phyloP scores from a whole-genome alignment of 2,113 vertebrate species.

The Sterrhoptilus dennistouni region DNA sequence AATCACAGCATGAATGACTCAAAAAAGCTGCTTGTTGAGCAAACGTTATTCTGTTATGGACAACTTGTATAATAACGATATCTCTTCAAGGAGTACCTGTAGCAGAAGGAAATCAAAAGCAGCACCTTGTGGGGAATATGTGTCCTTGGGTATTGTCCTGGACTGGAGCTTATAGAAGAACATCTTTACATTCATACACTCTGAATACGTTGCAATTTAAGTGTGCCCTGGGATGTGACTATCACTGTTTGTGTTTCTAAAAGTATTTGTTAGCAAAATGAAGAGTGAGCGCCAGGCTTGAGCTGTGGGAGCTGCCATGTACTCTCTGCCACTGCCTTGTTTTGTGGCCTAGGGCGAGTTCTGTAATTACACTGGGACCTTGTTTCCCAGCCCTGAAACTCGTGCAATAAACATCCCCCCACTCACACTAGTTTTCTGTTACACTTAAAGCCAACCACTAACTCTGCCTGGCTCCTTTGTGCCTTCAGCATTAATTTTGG shows the following conservation, averaged over 20 bases:
- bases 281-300: rapidly evolving
- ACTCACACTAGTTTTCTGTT: slow-evolving; percentile 2
- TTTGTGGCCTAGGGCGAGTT: neutral
- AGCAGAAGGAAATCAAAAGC: neutral
- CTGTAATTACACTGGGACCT: neutral
- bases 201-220: neutral
- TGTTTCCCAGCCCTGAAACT: slow-evolving; percentile 1
- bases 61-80: neutral
- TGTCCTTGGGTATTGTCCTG: neutral
- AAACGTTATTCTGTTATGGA: neutral
- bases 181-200: neutral
- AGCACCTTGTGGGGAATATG: neutral
- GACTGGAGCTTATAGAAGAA: neutral
- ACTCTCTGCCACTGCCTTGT: neutral
- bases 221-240: neutral
- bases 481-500: neutral
- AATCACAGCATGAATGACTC: neutral
- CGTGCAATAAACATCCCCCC: neutral
- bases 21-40: neutral
- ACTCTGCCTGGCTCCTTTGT: neutral
- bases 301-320: neutral
- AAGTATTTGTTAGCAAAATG: neutral
- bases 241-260: neutral
- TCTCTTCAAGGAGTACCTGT: neutral
- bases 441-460: neutral